Percentiles rank a stretch among this genome's conserved stretches.
These are phyloP conservation scores for Alaudala cheleensis DNA, from an alignment of 2,113 vertebrate genomes.

Conservation along the genomic window DNA sequence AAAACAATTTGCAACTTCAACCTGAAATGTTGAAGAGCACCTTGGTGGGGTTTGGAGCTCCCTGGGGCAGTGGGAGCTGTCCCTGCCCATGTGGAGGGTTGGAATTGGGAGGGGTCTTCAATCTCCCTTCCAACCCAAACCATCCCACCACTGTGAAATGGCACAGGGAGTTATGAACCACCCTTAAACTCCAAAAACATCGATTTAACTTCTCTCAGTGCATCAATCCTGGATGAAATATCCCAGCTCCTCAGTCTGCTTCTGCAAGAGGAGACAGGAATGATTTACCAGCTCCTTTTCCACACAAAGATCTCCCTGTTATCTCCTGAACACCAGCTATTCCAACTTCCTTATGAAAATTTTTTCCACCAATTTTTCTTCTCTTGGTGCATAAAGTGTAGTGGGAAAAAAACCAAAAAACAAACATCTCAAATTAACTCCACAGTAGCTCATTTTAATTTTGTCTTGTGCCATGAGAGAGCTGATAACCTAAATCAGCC, in stretches of 20 bases:
- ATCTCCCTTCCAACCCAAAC: background rate
- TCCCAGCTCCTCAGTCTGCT: background rate
- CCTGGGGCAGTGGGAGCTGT: background rate
- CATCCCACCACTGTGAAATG: background rate
- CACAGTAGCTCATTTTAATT: background rate
- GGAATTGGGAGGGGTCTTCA: no score
- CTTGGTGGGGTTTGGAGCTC: background rate
- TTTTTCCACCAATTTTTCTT: background rate
- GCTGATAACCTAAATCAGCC: constrained; percentile 17
- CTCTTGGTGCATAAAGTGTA: background rate
- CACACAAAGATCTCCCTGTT: background rate
- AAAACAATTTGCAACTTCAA: background rate
- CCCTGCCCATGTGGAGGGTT: background rate
- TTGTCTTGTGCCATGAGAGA: background rate
- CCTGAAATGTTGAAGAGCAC: background rate
- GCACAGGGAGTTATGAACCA: background rate
- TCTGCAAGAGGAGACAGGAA: background rate
- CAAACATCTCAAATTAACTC: background rate
- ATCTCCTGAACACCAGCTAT: background rate
- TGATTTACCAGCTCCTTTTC: background rate
- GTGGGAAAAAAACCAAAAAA: background rate
- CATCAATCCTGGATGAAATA: background rate
- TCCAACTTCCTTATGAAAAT: background rate
- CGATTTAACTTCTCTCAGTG: background rate
- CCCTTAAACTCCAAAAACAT: background rate